Conservation (phyloP, 2,888 invertebrate species). For the Physocephala rufipes region DNA sequence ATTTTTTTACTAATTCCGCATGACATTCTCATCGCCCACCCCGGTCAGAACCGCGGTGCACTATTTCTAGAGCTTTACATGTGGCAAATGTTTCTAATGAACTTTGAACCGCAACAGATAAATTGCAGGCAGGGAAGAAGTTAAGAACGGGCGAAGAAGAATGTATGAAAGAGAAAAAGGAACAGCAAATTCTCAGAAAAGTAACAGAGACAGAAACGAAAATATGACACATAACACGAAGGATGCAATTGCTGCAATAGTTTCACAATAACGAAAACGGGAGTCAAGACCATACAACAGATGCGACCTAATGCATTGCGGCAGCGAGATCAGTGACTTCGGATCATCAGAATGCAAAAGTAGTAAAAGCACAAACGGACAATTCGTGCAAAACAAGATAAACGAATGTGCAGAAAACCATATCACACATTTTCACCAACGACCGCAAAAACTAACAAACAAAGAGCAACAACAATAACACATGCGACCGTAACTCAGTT, state of each 20-base stretch:
- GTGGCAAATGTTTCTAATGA: conserved; percentile 21
- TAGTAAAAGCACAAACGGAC: conserved; percentile 11
- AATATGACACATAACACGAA: not conserved
- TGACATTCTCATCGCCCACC: too few species aligned
- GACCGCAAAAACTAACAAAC: not conserved
- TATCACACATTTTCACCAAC: not conserved
- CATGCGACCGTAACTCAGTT: conserved; percentile 1
- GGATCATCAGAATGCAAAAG: not conserved
- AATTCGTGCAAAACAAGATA: not conserved
- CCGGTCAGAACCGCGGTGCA: too few species aligned
- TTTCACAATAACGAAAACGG: not conserved
- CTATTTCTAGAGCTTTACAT: not conserved
- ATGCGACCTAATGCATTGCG: not conserved
- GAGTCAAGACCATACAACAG: not conserved
- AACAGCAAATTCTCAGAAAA: conserved; percentile 1
- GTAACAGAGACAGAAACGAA: not conserved
- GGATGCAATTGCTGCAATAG: conserved; percentile 15
- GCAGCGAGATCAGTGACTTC: conserved; percentile 21
- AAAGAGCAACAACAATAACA: not conserved
- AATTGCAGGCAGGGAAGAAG: too few species aligned
- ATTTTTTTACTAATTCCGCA: too few species aligned
- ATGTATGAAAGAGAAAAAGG: not conserved
- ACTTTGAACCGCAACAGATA: conserved; percentile 15
- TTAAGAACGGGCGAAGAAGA: not conserved
- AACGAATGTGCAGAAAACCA: not conserved